Evolutionary conservation across 1,140 invertebrate species (phyloP).

Genomic region (Yoshiicerus persimilis): DNA sequence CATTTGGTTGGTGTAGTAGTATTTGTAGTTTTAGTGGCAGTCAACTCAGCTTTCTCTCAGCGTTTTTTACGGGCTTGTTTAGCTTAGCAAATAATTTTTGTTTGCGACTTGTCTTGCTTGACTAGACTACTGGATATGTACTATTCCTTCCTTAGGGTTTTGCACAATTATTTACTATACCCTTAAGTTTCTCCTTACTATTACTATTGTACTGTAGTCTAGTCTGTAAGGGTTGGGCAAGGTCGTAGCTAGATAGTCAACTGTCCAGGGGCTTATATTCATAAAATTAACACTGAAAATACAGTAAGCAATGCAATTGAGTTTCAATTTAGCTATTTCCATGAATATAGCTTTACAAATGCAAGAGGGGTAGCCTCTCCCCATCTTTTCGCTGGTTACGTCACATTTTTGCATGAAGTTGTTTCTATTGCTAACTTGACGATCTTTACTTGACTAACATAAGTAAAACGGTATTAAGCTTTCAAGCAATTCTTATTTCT

Average conservation of each 20-base stretch:
- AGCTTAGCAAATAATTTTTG: conserved; percentile 21
- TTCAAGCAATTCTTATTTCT: neutral
- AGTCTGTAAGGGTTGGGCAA: no score
- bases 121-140: neutral
- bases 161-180: neutral
- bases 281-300: neutral
- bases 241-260: neutral
- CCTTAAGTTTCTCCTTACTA: neutral
- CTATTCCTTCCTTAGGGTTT: neutral
- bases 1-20: neutral
- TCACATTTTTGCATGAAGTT: neutral
- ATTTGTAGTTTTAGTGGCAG: conserved; percentile 14
- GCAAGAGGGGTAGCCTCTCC: neutral
- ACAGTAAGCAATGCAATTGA: no score
- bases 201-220: neutral
- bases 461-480: neutral
- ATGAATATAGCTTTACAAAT: neutral
- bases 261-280: neutral
- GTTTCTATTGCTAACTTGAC: neutral
- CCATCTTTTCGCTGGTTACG: neutral
- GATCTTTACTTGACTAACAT: neutral
- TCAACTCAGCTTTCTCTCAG: conserved; percentile 12
- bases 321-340: no score
- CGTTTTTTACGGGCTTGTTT: conserved; percentile 12
- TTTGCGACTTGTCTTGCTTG: neutral